Evolutionary conservation across 1,140 invertebrate genomes (phyloP).

Genomic region (Lordiphosa clarofinis): DNA sequence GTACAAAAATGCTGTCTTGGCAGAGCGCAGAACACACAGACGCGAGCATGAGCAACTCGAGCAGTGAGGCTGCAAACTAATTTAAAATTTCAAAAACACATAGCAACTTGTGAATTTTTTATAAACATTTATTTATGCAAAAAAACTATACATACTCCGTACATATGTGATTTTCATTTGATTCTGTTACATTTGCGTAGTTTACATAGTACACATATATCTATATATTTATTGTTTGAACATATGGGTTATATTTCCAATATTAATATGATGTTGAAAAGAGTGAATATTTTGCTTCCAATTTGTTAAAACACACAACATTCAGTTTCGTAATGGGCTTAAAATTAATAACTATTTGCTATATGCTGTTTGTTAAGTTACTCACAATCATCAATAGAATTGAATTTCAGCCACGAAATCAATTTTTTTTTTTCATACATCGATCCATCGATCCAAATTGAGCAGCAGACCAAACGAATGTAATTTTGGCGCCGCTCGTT

Average conservation of each 20-base stretch:
- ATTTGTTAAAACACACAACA: slow-evolving; percentile 45
- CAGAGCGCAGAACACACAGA: too few species aligned
- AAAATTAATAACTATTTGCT: slow-evolving; percentile 26
- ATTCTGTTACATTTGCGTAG: slow-evolving; percentile 40
- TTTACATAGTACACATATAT: slow-evolving; percentile 7
- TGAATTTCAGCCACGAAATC: slow-evolving; percentile 30
- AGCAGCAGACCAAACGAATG: slow-evolving; percentile 42
- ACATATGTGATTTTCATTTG: slow-evolving; percentile 33
- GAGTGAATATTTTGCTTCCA: slow-evolving; percentile 23
- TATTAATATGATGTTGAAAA: slow-evolving; percentile 10
- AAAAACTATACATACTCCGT: slow-evolving; percentile 48
- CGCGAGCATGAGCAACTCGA: too few species aligned
- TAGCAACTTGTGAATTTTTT: slow-evolving; percentile 30
- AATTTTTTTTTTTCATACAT: slow-evolving; percentile 13
- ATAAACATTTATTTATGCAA: slow-evolving; percentile 76
- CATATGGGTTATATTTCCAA: slow-evolving; percentile 6
- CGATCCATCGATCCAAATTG: slow-evolving; percentile 27
- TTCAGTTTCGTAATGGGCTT: slow-evolving; percentile 32
- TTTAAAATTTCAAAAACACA: neutral
- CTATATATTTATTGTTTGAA: slow-evolving; percentile 33
- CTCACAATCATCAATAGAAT: slow-evolving; percentile 44
- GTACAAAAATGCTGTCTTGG: too few species aligned
- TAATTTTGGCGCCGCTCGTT: slow-evolving; percentile 36
- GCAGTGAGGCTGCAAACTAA: too few species aligned
- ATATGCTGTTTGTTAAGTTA: slow-evolving; percentile 22